These are phyloP conservation scores for Calonectris borealis DNA, from an alignment of 2,113 vertebrate species.

Conservation along the genomic window DNA sequence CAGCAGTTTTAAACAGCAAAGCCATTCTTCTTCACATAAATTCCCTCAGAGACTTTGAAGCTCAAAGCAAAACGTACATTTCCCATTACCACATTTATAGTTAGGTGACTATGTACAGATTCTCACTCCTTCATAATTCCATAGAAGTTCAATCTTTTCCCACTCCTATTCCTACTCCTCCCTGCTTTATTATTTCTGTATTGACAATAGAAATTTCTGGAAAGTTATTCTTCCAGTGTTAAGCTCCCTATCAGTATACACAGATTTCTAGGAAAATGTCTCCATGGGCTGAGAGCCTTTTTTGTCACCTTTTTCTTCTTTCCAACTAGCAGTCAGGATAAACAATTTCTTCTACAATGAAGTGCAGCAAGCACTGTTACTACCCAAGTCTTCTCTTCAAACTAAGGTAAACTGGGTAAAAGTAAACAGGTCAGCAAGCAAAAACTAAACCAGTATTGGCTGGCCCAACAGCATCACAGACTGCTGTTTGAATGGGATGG, in stretches of 20 bases:
- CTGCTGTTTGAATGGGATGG: neutral
- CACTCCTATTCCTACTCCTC: neutral
- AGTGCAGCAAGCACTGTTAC: neutral
- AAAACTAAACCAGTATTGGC: neutral
- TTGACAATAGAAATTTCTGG: neutral
- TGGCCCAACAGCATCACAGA: neutral
- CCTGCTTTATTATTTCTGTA: neutral
- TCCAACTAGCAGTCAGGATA: neutral
- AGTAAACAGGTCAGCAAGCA: neutral
- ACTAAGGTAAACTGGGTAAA: neutral
- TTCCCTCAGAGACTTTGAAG: neutral
- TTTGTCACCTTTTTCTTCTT: neutral
- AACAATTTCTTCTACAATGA: neutral
- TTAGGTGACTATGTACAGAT: neutral
- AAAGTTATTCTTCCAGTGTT: neutral
- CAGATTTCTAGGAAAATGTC: neutral
- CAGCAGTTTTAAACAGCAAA: neutral
- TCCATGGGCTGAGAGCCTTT: neutral
- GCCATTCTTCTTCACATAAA: neutral
- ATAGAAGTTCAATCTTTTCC: neutral
- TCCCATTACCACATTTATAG: neutral
- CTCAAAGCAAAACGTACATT: neutral
- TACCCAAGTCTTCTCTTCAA: neutral
- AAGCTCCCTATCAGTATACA: neutral
- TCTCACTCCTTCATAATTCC: neutral